Percentiles rank a stretch among this genome's conserved stretches.
Evolutionary conservation across 2,888 invertebrate genomes (phyloP).

Genomic region (Orthosia incerta): DNA sequence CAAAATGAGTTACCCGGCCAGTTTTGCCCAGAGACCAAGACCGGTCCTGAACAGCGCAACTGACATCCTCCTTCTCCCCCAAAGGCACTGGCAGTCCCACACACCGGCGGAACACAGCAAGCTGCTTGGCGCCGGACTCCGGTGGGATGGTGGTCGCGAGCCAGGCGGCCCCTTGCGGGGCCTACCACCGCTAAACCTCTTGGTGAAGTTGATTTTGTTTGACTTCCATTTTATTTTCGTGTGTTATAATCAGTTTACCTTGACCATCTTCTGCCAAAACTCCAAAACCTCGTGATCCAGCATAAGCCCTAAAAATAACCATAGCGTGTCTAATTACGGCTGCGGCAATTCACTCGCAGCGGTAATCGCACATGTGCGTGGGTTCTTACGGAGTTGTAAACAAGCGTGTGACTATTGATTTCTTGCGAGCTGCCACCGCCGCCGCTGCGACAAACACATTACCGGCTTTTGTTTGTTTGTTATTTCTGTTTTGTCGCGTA

Average conservation of each 20-base stretch:
- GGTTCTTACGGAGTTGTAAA: constrained; percentile 58
- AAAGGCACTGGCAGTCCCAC: no score
- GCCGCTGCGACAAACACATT: constrained; percentile 57
- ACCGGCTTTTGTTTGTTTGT: constrained; percentile 52
- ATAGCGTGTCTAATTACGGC: constrained; percentile 56
- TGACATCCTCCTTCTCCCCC: no score
- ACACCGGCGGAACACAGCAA: no score
- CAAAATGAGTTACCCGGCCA: no score
- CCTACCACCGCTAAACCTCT: no score
- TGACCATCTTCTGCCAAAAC: background rate
- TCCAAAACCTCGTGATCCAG: constrained; percentile 5
- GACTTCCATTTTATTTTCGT: background rate
- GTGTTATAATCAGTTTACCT: background rate
- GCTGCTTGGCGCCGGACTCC: no score
- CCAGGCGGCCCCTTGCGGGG: no score
- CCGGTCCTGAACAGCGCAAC: no score
- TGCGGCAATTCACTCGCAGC: constrained; percentile 45
- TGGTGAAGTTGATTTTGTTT: background rate
- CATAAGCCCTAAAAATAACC: constrained; percentile 38
- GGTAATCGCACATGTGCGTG: constrained; percentile 64
- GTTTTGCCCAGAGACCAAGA: no score
- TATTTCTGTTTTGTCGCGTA: constrained; percentile 40
- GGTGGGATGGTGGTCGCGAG: no score
- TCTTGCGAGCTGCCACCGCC: constrained; percentile 50
- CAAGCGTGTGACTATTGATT: constrained; percentile 63